Percentiles rank a stretch among this genome's conserved stretches.
phyloP scores from a whole-genome alignment of 2,888 invertebrate species.

The Fragum whitleyi region DNA sequence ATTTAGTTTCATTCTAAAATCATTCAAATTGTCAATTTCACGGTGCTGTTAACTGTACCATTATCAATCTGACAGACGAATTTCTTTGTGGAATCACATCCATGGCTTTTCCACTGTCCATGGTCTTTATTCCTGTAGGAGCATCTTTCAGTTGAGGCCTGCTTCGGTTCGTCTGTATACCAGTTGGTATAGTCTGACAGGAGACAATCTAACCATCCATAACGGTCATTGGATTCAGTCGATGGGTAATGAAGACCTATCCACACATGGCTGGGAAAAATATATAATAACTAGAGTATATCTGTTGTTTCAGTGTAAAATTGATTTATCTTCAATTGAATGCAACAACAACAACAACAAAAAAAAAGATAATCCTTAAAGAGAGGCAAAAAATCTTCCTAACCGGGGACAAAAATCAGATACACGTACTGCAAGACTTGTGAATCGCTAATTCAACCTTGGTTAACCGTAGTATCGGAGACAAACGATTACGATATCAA shows the following conservation, averaged over 20 bases:
- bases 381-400: not conserved
- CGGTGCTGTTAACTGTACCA: too few species aligned
- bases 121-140: conserved; percentile 18
- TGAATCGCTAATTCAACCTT: too few species aligned
- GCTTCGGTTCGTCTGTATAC: conserved; percentile 26
- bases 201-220: conserved; percentile 37
- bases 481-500: too few species aligned
- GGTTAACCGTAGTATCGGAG: too few species aligned
- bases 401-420: too few species aligned
- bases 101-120: conserved; percentile 19
- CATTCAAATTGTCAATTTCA: too few species aligned
- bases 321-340: not conserved
- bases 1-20: too few species aligned
- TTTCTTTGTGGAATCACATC: not conserved
- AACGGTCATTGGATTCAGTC: conserved; percentile 14
- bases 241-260: conserved; percentile 45
- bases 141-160: conserved; percentile 7
- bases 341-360: not conserved
- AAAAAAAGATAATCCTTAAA: not conserved
- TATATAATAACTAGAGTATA: too few species aligned
- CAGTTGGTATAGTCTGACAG: not conserved
- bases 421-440: too few species aligned
- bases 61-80: conserved; percentile 28
- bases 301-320: not conserved
- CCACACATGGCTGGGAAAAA: conserved; percentile 26